Base-by-base conservation (phyloP, 2,888 invertebrate genomes). In the Xestoiulus laeticollis region DNA sequence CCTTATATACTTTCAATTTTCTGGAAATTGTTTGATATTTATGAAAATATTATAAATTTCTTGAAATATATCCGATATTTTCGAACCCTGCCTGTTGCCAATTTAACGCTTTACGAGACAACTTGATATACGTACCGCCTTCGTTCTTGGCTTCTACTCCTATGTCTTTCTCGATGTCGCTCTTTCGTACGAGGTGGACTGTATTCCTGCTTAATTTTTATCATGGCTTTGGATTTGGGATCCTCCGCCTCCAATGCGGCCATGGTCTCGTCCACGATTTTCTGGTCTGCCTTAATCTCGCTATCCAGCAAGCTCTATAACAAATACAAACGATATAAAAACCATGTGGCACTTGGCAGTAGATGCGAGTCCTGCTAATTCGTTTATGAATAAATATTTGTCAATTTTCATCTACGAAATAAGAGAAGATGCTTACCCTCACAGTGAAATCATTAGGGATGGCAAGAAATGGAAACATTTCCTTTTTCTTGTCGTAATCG, bases 241-340 rank as follows among this genome's bases (percentile, higher is more conserved):
- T 96, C 97, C 38, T 96, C 92, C 4, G 96, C 96, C 92, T 97
- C 97, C 87, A 97, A 92, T 89, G 96, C 96, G 26, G 96, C 95
- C 96, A 97, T 96, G 2, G 96, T 95, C 91, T 96, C 95, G 90
- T 95, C 95, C n/a, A 96, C 95, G 85, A 94, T 92, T 90, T 94
- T 93, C 86, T 92, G 91, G 30, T 90, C 91, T 8, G 89, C 4
- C 86, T 43, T 85, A 86, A 86, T n/a, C n/a, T 30, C 86, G 43
- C 19, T 12, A 86, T n/a, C n/a, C 43, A 86, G n/a, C 86, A 86
- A 8, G 8, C 14, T 78, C n/a, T 78, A 26, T 10, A 78, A n/a
- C n/a, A n/a, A n/a, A n/a, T n/a, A n/a, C n/a, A n/a, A n/a, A n/a
- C n/a, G n/a, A n/a, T n/a, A n/a, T n/a, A n/a, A n/a, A n/a, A n/a